Evolutionary conservation across 2,888 invertebrate genomes (phyloP), one percentile per base, ranked within the genome.

Genomic region (Endomychus coccineus): DNA sequence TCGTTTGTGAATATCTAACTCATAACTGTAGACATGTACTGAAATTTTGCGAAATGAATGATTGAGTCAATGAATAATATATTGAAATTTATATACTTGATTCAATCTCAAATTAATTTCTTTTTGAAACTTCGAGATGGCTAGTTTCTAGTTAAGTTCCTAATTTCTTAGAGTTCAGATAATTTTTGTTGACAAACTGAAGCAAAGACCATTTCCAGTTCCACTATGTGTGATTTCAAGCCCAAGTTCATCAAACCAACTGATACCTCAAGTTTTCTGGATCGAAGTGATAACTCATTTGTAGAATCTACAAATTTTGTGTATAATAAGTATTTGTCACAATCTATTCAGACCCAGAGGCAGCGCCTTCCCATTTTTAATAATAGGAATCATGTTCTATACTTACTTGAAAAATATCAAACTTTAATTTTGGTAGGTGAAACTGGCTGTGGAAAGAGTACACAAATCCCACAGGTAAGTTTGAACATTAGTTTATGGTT

Each of bases 371-470:
- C 95, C 0, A 89, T 95, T 44, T 89, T 82, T 58, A 82, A 85
- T 61, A 80, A 85, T 51, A 73, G 84, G 39, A 84, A 81, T 58
- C 87, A 95, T 52, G 86, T 97, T 33, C 69, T 97, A 32, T 95
- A 92, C 63, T 70, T 90, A 43, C 65, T 96, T 52, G 94, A 98
- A 64, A 83, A 83, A 46, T 83, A 83, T 66, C 94, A 95, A 64
- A 86, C 88, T 0, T 68, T 96, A 27, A 78, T 98, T 33, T 68
- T 89, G 36, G 78, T 87, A 24, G 97, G 97, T 2, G 96, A 98
- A 63, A 95, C 96, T 2, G 97, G 97, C 15, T 89, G 87, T 51
- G 95, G 96, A 19, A 91, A 97, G 67, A 92, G 92, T 58, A 96
- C 95, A 0, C 95, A 95, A 71, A 78, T 95, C 44, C 91, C 92